These are phyloP conservation scores for Myanophis thanlyinensis DNA, from an alignment of 2,113 vertebrate species.

Conservation along the genomic window DNA sequence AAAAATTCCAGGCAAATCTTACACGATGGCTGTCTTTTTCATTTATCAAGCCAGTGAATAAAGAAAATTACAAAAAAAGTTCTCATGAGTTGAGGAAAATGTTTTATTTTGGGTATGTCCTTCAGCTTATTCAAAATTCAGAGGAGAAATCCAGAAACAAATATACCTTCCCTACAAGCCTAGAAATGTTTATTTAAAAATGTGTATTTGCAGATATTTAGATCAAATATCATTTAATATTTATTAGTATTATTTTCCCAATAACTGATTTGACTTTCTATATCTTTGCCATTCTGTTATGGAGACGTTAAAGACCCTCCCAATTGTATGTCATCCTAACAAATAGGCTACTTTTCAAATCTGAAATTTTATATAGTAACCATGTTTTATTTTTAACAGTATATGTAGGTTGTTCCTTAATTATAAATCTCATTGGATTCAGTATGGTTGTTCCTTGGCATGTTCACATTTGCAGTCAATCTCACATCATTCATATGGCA, in stretches of 20 bases:
- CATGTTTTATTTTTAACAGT: background rate
- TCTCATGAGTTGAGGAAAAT: background rate
- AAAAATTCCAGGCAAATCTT: background rate
- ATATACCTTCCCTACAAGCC: background rate
- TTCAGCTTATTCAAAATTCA: background rate
- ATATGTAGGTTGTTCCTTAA: background rate
- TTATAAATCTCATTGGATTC: background rate
- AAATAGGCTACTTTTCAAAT: background rate
- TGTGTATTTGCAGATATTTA: background rate
- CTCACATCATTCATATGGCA: background rate
- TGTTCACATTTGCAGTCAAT: background rate
- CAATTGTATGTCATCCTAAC: background rate
- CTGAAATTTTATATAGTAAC: background rate
- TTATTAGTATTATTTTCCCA: background rate
- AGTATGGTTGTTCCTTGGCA: background rate
- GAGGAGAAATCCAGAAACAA: background rate
- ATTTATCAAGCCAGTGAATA: background rate
- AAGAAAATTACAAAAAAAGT: background rate
- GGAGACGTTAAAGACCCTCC: background rate
- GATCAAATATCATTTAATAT: background rate
- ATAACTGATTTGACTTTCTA: background rate
- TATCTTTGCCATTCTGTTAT: background rate
- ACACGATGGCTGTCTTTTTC: background rate
- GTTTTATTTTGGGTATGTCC: background rate
- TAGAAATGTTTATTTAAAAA: background rate